phyloP scores from a whole-genome alignment of 1,140 invertebrate genomes.

The Helicoverpa zea region DNA sequence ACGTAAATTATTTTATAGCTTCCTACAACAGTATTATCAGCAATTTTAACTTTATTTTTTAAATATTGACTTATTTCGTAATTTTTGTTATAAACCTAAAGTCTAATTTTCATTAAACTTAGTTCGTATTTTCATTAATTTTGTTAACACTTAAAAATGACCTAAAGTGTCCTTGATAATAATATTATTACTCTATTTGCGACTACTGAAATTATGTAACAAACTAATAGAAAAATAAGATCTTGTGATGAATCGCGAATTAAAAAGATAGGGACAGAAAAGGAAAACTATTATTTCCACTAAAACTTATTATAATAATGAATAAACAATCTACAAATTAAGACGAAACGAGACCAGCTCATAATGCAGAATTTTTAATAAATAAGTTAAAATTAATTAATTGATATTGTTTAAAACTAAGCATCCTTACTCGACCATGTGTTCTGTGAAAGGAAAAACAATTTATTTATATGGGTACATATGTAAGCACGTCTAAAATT shows the following conservation, averaged over 20 bases:
- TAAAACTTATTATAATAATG: no score
- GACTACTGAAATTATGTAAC: no score
- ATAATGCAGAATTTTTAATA: conserved; percentile 23
- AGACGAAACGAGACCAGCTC: conserved; percentile 71
- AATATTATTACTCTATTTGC: not conserved
- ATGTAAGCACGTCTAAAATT: no score
- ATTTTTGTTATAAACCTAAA: conserved; percentile 2
- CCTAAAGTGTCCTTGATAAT: not conserved
- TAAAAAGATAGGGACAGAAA: no score
- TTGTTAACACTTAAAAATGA: not conserved
- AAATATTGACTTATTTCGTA: conserved; percentile 22
- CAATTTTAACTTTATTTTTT: conserved; percentile 6
- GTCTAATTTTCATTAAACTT: conserved; percentile 43
- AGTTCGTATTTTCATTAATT: conserved; percentile 9
- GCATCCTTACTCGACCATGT: conserved; percentile 77
- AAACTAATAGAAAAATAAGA: no score
- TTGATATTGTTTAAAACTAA: conserved; percentile 33
- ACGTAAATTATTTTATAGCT: conserved; percentile 38
- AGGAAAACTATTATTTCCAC: no score
- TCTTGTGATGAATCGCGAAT: no score
- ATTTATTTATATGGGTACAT: not conserved
- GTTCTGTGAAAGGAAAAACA: conserved; percentile 67
- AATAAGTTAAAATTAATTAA: conserved; percentile 43
- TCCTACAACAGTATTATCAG: conserved; percentile 17
- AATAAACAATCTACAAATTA: not conserved